Evolutionary conservation across 2,888 invertebrate species (phyloP).

Genomic region (Flexamia atlantica): DNA sequence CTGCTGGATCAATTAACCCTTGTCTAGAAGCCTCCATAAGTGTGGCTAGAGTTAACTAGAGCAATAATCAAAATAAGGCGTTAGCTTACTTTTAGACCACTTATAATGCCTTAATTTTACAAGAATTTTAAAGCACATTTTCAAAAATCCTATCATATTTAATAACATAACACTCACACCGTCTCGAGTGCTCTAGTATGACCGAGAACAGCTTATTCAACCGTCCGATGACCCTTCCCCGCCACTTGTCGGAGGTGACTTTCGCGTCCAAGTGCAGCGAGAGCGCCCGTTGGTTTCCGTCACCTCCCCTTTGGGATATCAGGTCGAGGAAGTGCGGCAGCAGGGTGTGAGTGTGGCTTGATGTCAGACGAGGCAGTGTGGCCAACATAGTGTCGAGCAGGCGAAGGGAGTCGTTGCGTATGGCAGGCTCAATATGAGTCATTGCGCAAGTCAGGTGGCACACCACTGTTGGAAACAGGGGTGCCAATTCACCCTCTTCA

Average conservation of each 20-base stretch:
- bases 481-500: slow-evolving; percentile 78
- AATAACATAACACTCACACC: background rate
- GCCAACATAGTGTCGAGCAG: slow-evolving; percentile 87
- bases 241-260: slow-evolving; percentile 87
- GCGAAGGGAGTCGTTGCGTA: slow-evolving; percentile 90
- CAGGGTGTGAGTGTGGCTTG: slow-evolving; percentile 83
- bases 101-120: too few relatives aligned
- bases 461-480: slow-evolving; percentile 87
- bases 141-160: too few relatives aligned
- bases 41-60: too few relatives aligned
- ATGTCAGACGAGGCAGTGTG: slow-evolving; percentile 82
- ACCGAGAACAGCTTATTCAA: slow-evolving; percentile 79
- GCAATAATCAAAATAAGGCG: too few relatives aligned
- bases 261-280: slow-evolving; percentile 78
- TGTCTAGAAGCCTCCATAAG: too few relatives aligned
- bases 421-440: slow-evolving; percentile 89
- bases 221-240: slow-evolving; percentile 85
- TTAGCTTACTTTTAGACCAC: too few relatives aligned
- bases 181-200: background rate
- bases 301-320: slow-evolving; percentile 85
- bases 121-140: too few relatives aligned
- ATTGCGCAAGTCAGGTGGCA: slow-evolving; percentile 92
- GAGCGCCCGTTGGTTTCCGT: slow-evolving; percentile 71
- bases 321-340: slow-evolving; percentile 90
- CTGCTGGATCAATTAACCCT: too few relatives aligned